These are phyloP conservation scores for Bucorvus abyssinicus DNA, from an alignment of 2,797 vertebrate genomes.

Conservation along the genomic window DNA sequence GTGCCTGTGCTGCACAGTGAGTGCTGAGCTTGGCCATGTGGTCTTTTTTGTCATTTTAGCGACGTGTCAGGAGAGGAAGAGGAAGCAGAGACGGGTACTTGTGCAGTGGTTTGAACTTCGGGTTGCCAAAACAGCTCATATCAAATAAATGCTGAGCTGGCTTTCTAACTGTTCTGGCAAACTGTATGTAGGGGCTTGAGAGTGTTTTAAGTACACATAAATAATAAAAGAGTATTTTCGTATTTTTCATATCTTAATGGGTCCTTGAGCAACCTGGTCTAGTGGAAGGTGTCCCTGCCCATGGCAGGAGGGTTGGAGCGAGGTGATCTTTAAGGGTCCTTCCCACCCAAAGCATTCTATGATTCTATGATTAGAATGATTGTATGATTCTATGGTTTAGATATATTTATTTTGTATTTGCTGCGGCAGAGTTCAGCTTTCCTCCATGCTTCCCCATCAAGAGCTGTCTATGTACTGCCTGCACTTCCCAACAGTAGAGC, in stretches of 20 bases:
- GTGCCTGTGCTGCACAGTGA: neutral
- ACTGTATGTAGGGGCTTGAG: neutral
- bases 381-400: neutral
- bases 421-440: neutral
- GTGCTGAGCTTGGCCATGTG: neutral
- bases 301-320: neutral
- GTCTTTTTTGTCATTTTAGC: constrained; percentile 9
- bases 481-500: rapidly evolving
- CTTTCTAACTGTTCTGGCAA: neutral
- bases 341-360: neutral
- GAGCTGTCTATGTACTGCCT: neutral
- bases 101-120: neutral
- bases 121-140: neutral
- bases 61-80: neutral
- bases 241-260: neutral
- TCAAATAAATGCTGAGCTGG: neutral
- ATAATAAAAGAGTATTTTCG: neutral
- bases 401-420: neutral
- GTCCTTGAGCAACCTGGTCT: neutral
- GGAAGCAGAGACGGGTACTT: neutral
- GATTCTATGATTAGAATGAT: neutral
- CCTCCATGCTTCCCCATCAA: neutral
- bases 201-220: neutral
- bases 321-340: neutral
- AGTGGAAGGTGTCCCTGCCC: neutral